Base-by-base conservation (phyloP, 2,888 invertebrate species). In the Sturmia bella region DNA sequence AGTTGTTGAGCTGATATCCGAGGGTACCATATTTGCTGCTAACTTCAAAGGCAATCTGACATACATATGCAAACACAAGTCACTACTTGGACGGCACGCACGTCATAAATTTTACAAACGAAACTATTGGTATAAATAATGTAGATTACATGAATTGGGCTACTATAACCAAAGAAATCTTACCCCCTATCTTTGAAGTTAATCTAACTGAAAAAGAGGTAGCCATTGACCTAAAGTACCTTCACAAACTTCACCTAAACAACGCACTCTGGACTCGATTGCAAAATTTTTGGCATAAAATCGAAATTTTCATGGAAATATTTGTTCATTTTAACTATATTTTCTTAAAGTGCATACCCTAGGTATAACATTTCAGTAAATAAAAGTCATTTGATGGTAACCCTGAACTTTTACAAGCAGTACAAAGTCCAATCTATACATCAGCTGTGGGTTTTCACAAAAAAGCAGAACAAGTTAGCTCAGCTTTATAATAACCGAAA, bases 201-300 rank as follows among this genome's bases (percentile, higher is more conserved):
- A 76, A 69, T 43, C 27, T 79, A 7, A 79, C 68, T 15, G 69
- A 80, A 32, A 64, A 80, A 0, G 56, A 74, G 41, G 50, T 64
- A 1, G 63, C 69, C 50, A 9, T 80, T 7, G 74, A 80, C 9
- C 32, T 52, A 48, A 13, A 66, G 12, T 39, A 52, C n/a, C 41
- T 66, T 9, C 52, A 66, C 2, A 37, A 50, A 56, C 6, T 24
- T 24, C 21, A 54, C 21, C 27, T 37, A 56, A 37, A 5, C 0
- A 64, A 64, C 11, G 37, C 32, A 7, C 17, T n/a, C n/a, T n/a
- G n/a, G n/a, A n/a, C n/a, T n/a, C n/a, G n/a, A n/a, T n/a, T n/a
- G n/a, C n/a, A n/a, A n/a, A n/a, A n/a, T n/a, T n/a, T n/a, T n/a
- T n/a, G n/a, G n/a, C n/a, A n/a, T n/a, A n/a, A n/a, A n/a, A n/a